Evolutionary conservation across 1,140 invertebrate species (phyloP), one percentile per base, ranked within the genome.

Genomic region (Papilio glaucus): DNA sequence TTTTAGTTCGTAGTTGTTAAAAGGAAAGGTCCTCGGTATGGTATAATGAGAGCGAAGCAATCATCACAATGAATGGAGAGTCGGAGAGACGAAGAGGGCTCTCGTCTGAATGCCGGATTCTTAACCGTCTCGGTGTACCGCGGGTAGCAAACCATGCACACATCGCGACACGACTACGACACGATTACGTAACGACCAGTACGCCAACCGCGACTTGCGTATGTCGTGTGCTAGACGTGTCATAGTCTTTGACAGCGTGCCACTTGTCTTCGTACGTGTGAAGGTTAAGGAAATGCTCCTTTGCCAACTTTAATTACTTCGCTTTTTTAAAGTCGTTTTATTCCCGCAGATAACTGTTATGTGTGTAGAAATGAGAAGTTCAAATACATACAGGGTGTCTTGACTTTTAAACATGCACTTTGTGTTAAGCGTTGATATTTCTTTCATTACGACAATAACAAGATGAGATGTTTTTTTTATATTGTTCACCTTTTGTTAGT

Each of bases 21-120:
- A 69, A 69, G 67, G 78, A 77, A 79, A 79, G 75, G 78, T 77
- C 75, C 75, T 74, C 77, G 63, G 79, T 78, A 68, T 70, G 71
- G 79, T 80, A 85, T 88, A 90, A 88, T 86, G 85, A 87, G 84
- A 83, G 85, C 79, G 78, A 79, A 86, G 85, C 87, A 90, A 90
- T 90, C 86, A 88, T 86, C 87, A 89, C 88, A 90, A 90, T 90
- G 88, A 90, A 90, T 90, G 79, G 87, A 80, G 76, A 80, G 76
- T 77, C 73, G 78, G 83, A 78, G 79, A 77, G 75, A 74, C 70
- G 75, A 76, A 76, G 78, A 82, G 81, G 76, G 81, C 80, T 71
- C 79, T 82, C 73, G 75, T 78, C 81, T 90, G 85, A 87, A 88
- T 85, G 78, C 82, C 71, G 77, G 62, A 78, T 80, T 85, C 83